phyloP scores from a whole-genome alignment of 2,888 invertebrate genomes.

The Meiosimyza decipiens region DNA sequence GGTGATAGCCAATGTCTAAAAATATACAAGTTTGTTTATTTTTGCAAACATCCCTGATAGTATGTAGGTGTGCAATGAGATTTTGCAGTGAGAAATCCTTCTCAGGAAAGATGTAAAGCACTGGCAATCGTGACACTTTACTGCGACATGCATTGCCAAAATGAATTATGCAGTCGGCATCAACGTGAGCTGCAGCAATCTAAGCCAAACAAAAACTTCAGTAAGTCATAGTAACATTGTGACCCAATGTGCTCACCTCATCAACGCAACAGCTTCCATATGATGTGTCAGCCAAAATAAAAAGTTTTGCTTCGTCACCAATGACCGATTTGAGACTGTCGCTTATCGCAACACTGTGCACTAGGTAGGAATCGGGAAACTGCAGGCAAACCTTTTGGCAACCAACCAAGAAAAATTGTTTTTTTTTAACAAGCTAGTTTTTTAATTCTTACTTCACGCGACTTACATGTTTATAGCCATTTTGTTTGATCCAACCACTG shows the following conservation, averaged over 20 bases:
- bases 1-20: conserved; percentile 76
- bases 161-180: conserved; percentile 88
- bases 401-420: not conserved
- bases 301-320: conserved; percentile 71
- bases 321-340: conserved; percentile 68
- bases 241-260: conserved; percentile 47
- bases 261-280: conserved; percentile 80
- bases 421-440: not conserved
- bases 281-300: conserved; percentile 89
- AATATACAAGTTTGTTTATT: conserved; percentile 70
- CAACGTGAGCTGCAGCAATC: conserved; percentile 90
- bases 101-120: conserved; percentile 79
- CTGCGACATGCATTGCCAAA: conserved; percentile 92
- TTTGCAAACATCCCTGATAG: conserved; percentile 59
- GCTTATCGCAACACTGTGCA: conserved; percentile 76
- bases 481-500: conserved; percentile 76
- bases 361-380: conserved; percentile 86
- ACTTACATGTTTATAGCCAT: conserved; percentile 75
- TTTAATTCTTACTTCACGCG: conserved; percentile 21
- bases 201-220: conserved; percentile 63
- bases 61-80: conserved; percentile 61
- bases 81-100: conserved; percentile 69
- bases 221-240: not conserved
- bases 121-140: conserved; percentile 78
- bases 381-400: conserved; percentile 83